Base-by-base conservation (phyloP, 2,113 vertebrate species). In the Hiodon alosoides region DNA sequence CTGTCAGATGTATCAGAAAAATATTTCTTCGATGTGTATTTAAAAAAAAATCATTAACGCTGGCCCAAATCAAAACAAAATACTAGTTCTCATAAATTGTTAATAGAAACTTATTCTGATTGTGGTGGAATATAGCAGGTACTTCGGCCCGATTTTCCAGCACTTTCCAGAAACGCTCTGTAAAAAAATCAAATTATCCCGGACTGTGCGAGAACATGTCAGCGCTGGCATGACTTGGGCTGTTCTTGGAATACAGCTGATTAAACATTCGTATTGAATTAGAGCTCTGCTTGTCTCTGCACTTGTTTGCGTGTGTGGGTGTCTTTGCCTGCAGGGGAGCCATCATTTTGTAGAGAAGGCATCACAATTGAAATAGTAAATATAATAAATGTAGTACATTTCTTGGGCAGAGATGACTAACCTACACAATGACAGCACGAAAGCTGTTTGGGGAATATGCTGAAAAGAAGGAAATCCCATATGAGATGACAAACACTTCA, bases 171-270 rank as follows among this genome's bases (percentile, higher is more conserved):
- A 57, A 50, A 65, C 68, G 53, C 82, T 81, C 46, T 50, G 73
- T 84, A 78, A 85, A 90, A 90, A 85, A 90, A 86, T 90, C 73
- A 84, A 86, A 83, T 81, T 81, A 73, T 74, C 84, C 77, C 85
- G 85, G 79, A 80, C 81, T 71, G 61, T 48, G 74, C 87, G 89
- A 87, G 90, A 91, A 86, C 81, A 72, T 70, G 81, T 85, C 82
- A 82, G 81, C 80, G 87, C 85, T 86, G 78, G 81, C 85, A 89
- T 70, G 72, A 62, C 76, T 87, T 81, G 80, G 78, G 82, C 16
- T 7, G 72, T 90, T 85, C 78, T 81, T 77, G 17, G 65, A 78
- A 67, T 79, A 75, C 89, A 91, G 86, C 88, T 90, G 90, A 79
- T 82, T 69, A 66, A 62, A 83, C 80, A 83, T 75, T 72, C 51